Evolutionary conservation across 1,140 invertebrate species (phyloP).

Genomic region (Zelostemma sp.): DNA sequence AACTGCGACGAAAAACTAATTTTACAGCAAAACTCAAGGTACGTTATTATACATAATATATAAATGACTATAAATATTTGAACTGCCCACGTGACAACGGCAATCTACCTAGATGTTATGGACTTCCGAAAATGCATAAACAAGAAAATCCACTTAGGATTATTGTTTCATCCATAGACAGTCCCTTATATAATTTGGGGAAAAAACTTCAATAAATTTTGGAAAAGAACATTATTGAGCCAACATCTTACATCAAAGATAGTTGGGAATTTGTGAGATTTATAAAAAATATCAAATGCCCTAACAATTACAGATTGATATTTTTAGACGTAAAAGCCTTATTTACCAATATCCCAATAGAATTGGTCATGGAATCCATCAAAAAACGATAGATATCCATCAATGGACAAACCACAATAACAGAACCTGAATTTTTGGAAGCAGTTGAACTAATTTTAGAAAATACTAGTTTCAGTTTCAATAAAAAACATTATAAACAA

Average conservation of each 20-base stretch:
- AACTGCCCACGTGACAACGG: too few relatives aligned
- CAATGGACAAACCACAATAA: neutral
- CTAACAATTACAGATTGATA: constrained; percentile 2
- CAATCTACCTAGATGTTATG: constrained; percentile 10
- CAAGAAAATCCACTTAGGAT: neutral
- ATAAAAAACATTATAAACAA: constrained; percentile 8
- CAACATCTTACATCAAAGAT: constrained; percentile 8
- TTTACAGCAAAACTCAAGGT: too few relatives aligned
- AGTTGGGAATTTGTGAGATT: constrained; percentile 6
- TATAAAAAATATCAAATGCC: neutral
- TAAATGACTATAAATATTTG: too few relatives aligned
- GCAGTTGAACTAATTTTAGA: constrained; percentile 11
- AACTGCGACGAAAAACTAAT: too few relatives aligned
- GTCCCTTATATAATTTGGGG: constrained; percentile 2
- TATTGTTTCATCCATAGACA: constrained; percentile 10
- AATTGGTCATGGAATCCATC: constrained; percentile 3
- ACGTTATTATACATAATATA: too few relatives aligned
- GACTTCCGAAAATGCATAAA: constrained; percentile 17
- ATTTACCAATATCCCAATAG: constrained; percentile 8
- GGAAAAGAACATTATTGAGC: constrained; percentile 1
- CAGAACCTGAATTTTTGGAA: neutral
- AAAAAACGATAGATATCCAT: constrained; percentile 3
- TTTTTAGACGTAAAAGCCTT: constrained; percentile 5
- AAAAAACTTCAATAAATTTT: constrained; percentile 10
- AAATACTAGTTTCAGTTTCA: neutral